Evolutionary conservation across 2,113 vertebrate species (phyloP).

Genomic region (Mastomys natalensis): DNA sequence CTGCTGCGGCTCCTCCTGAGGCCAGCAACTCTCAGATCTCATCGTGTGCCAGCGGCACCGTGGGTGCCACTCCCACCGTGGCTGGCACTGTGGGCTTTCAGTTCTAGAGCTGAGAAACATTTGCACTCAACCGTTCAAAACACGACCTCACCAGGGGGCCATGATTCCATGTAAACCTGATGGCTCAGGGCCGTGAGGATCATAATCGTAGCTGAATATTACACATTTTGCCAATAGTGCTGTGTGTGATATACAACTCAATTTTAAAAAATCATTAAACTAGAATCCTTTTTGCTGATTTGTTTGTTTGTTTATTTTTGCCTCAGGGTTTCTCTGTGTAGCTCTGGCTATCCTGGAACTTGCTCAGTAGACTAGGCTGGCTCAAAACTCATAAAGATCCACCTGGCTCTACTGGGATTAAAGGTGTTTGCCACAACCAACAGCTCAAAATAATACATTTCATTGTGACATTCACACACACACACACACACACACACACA

Average conservation of each 20-base stretch:
- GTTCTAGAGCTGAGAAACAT: slow-evolving; percentile 22
- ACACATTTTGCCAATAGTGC: not conserved
- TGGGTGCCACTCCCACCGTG: too few relatives aligned
- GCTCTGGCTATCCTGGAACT: not conserved
- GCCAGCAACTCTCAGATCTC: not conserved
- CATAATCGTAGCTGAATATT: not conserved
- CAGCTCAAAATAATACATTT: not conserved
- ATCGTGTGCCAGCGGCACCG: accelerated
- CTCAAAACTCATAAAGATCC: not conserved
- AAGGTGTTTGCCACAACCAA: not conserved
- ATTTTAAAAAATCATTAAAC: slow-evolving; percentile 8
- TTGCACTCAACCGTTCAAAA: not conserved
- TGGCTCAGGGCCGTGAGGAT: not conserved
- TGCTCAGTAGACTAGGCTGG: not conserved
- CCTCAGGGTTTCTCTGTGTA: not conserved
- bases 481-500: not conserved
- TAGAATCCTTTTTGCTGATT: not conserved
- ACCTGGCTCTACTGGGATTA: not conserved
- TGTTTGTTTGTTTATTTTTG: not conserved
- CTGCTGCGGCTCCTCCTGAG: not conserved
- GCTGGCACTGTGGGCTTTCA: not conserved
- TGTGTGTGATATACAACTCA: not conserved
- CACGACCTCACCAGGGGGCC: not conserved
- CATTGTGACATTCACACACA: not conserved
- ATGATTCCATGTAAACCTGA: not conserved